Percentiles rank a stretch among this genome's conserved stretches.
phyloP scores from a whole-genome alignment of 1,140 invertebrate species.

The Asbolus verrucosus region DNA sequence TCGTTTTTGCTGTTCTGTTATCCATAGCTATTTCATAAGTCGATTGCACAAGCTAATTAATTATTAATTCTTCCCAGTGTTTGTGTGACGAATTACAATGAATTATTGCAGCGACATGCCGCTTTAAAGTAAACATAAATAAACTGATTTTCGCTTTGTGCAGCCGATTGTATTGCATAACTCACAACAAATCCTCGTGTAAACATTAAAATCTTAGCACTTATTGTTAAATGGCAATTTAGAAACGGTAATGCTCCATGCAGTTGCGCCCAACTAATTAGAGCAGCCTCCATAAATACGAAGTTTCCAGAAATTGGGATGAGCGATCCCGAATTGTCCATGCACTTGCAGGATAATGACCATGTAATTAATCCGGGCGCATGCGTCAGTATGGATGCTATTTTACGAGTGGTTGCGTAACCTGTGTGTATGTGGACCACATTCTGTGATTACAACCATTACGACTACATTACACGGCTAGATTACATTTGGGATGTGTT shows the following conservation, averaged over 20 bases:
- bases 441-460: conserved; percentile 47
- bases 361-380: too few species aligned
- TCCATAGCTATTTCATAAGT: too few species aligned
- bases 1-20: too few species aligned
- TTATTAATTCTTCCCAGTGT: not conserved
- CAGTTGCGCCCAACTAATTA: conserved; percentile 13
- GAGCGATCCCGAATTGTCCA: too few species aligned
- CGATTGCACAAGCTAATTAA: too few species aligned
- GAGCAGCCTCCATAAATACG: conserved; percentile 23
- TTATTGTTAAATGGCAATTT: conserved; percentile 14
- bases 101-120: not conserved
- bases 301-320: not conserved
- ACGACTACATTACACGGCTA: conserved; percentile 47
- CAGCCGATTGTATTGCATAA: too few species aligned
- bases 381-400: conserved; percentile 1
- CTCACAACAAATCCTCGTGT: conserved; percentile 4
- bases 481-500: conserved; percentile 48
- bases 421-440: conserved; percentile 38
- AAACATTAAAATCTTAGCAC: not conserved
- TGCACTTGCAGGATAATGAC: too few species aligned
- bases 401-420: conserved; percentile 28
- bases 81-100: conserved; percentile 19
- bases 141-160: not conserved
- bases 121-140: conserved; percentile 2
- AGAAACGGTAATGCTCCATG: not conserved